phyloP scores from a whole-genome alignment of 2,113 vertebrate species.

The Chascanopsetta lugubris region DNA sequence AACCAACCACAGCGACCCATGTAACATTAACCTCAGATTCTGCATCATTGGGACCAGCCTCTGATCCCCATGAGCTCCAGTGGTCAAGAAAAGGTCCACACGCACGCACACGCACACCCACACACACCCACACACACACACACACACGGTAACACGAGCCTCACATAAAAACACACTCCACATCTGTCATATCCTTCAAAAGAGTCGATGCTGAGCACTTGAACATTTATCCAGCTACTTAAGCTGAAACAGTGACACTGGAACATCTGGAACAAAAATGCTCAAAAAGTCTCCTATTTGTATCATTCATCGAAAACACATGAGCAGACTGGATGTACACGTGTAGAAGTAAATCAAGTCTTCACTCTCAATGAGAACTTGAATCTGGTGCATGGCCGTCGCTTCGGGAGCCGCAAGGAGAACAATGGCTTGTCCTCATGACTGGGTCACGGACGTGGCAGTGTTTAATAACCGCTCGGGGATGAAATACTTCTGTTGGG shows the following conservation, averaged over 20 bases:
- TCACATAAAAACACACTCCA: slow-evolving; percentile 42
- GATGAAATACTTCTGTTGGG: slow-evolving; percentile 56
- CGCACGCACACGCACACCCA: slow-evolving; percentile 37
- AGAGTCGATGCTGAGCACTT: slow-evolving; percentile 14
- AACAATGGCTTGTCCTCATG: slow-evolving; percentile 53
- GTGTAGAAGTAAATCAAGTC: not conserved
- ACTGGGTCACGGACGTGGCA: slow-evolving; percentile 55
- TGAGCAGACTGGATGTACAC: not conserved
- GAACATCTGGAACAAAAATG: slow-evolving; percentile 12
- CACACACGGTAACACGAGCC: slow-evolving; percentile 42
- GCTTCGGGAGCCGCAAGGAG: slow-evolving; percentile 16
- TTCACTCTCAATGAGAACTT: not conserved
- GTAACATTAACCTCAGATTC: too few relatives aligned
- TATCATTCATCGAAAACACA: not conserved
- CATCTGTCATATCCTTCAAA: slow-evolving; percentile 50
- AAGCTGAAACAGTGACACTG: slow-evolving; percentile 2
- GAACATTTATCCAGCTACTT: slow-evolving; percentile 9
- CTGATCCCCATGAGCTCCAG: too few relatives aligned
- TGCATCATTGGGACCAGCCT: too few relatives aligned
- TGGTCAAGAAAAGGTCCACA: slow-evolving; percentile 48
- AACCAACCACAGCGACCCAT: too few relatives aligned
- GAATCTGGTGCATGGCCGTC: not conserved
- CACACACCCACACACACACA: slow-evolving; percentile 43
- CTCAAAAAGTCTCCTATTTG: not conserved
- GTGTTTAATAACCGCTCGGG: slow-evolving; percentile 48